Evolutionary conservation across 2,113 vertebrate genomes (phyloP), one percentile per base, ranked within the genome.

Genomic region (Pleuronectes platessa): DNA sequence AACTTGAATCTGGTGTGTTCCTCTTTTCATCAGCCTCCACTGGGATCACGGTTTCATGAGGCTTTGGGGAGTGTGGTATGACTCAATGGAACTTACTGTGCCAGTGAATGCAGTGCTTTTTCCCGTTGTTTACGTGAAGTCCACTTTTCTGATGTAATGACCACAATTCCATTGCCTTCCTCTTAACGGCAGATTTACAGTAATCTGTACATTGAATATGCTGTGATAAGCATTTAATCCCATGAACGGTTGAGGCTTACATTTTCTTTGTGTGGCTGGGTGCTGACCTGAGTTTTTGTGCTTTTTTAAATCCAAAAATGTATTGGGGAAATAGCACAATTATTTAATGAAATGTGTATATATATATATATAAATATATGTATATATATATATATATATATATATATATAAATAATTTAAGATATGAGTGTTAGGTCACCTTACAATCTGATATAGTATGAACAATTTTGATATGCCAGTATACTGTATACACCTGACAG

Each of bases 291-390:
- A 85, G 69, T 71, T 79, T 40, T 49, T 63, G 63, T 81, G 68
- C 61, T 88, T 83, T 88, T 83, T 74, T 1, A 79, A 62, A 53
- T 35, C 42, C 6, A 18, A 51, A 6, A 20, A 20, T 68, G 45
- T 76, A 65, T 72, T 80, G 18, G 63, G 83, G 69, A 81, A 85
- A 84, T 82, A 79, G 90, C 89, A 93, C 90, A 91, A 89, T 61
- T 72, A 73, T 59, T 74, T 63, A 85, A 81, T 76, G 47, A 81
- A 63, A 42, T 64, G 10, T n/a, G 10, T 58, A 24, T 62, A 5
- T 59, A 47, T 67, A 27, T 53, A 42, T 62, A 12, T 59, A 47
- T 63, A 27, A 51, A 40, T 62, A 12, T 63, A 47, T 63, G 5
- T 6, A 49, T 49, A 49, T 58, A 24, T 62, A 5, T 59, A 47